Evolutionary conservation across 2,113 vertebrate species (phyloP).

Genomic region (Lasiurus borealis): DNA sequence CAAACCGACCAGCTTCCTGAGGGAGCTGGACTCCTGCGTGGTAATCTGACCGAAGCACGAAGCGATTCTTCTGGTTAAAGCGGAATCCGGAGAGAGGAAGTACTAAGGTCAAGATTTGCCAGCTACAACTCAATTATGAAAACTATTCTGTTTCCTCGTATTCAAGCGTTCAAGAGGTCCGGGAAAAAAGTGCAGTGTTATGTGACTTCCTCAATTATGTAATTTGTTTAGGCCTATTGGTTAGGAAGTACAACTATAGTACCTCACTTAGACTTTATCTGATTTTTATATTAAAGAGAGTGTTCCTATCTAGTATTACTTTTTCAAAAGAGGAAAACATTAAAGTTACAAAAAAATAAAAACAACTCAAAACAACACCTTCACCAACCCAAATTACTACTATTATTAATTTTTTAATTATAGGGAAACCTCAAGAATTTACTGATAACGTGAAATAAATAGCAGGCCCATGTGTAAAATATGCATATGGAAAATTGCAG

Average conservation of each 20-base stretch:
- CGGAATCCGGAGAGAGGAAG: slow-evolving; percentile 64
- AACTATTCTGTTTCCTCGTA: slow-evolving; percentile 61
- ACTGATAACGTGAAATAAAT: slow-evolving; percentile 16
- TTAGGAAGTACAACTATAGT: slow-evolving; percentile 37
- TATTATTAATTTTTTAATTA: background rate
- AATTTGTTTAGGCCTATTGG: slow-evolving; percentile 45
- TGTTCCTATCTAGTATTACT: slow-evolving; percentile 9
- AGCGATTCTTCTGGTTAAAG: background rate
- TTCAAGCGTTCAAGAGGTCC: slow-evolving; percentile 49
- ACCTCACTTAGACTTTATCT: slow-evolving; percentile 30
- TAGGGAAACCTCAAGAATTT: background rate
- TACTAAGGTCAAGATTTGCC: slow-evolving; percentile 64
- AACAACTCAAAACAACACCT: too few species aligned
- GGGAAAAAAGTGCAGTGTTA: background rate
- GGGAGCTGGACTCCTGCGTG: slow-evolving; percentile 2
- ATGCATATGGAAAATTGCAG: background rate
- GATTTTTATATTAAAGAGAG: slow-evolving; percentile 37
- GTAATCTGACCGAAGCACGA: background rate
- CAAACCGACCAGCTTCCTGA: slow-evolving; percentile 41
- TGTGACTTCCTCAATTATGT: slow-evolving; percentile 62
- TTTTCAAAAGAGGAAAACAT: slow-evolving; percentile 5
- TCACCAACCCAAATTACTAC: background rate
- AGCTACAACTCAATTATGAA: slow-evolving; percentile 61
- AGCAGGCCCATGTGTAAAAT: background rate
- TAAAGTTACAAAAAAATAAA: background rate